A percentile compares a stretch with the other conserved stretches of the same genome.
phyloP scores from a whole-genome alignment of 53 echinoderm and acorn worm species.

The Luidia sarsii region DNA sequence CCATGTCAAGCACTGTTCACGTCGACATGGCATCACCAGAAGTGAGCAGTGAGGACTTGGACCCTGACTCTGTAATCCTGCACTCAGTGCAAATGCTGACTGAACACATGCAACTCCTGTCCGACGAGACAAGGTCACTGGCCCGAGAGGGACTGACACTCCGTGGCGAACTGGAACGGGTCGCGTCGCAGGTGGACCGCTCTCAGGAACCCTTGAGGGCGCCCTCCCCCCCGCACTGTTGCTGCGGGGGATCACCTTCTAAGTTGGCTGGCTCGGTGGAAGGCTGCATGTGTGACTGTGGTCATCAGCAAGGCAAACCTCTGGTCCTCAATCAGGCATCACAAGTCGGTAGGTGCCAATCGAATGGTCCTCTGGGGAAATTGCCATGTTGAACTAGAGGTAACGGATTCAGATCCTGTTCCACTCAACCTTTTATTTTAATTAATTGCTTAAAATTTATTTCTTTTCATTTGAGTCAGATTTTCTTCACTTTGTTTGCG shows the following conservation, averaged over 20 bases:
- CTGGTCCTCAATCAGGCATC: slow-evolving; percentile 11
- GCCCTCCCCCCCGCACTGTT: slow-evolving; percentile 8
- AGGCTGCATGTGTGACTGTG: background rate
- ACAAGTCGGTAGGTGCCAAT: slow-evolving; percentile 48
- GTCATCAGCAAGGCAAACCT: slow-evolving; percentile 7
- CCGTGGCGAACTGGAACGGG: slow-evolving; percentile 53
- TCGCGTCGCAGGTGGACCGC: slow-evolving; percentile 55
- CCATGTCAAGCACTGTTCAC: background rate
- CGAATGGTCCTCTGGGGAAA: too few species aligned
- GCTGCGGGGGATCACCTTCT: slow-evolving; percentile 11
- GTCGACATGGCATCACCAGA: background rate
- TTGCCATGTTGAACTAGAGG: too few species aligned
- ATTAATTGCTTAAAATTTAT: too few species aligned
- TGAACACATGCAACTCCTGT: slow-evolving; percentile 54
- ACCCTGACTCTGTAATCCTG: slow-evolving; percentile 31
- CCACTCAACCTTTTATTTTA: too few species aligned
- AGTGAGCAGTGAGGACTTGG: background rate
- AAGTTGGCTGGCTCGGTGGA: background rate
- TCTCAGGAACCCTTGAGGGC: background rate
- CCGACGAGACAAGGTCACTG: slow-evolving; percentile 48
- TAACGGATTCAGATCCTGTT: too few species aligned
- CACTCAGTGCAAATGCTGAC: slow-evolving; percentile 56
- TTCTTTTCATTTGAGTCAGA: too few species aligned
- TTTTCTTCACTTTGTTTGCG: too few species aligned
- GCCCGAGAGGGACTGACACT: slow-evolving; percentile 56